Evolutionary conservation across 2,888 invertebrate species (phyloP).

Genomic region (Beris morrisii): DNA sequence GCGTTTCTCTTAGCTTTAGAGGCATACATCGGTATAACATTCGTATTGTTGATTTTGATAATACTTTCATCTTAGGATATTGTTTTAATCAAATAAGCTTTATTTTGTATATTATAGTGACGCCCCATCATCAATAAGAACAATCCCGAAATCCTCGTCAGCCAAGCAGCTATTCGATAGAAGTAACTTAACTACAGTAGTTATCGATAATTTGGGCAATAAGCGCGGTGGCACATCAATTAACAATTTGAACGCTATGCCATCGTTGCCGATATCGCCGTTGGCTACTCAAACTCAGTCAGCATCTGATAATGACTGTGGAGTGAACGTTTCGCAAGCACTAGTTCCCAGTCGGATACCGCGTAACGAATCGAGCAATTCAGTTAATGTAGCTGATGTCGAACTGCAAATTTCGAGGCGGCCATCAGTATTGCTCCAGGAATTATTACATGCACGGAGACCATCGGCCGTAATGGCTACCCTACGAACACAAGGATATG

Average conservation of each 20-base stretch:
- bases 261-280: constrained; percentile 31
- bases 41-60: too few relatives aligned
- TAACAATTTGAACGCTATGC: constrained; percentile 26
- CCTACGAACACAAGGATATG: constrained; percentile 36
- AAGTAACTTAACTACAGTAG: constrained; percentile 8
- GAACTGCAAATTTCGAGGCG: constrained; percentile 53
- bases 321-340: constrained; percentile 13
- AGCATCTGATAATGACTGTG: constrained; percentile 18
- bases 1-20: too few relatives aligned
- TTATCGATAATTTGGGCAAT: constrained; percentile 19
- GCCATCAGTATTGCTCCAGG: constrained; percentile 54
- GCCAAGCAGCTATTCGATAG: constrained; percentile 32
- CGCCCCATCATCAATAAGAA: constrained; percentile 10
- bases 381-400: constrained; percentile 40
- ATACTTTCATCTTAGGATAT: too few relatives aligned
- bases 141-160: constrained; percentile 32
- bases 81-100: neutral
- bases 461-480: constrained; percentile 68
- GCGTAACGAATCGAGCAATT: constrained; percentile 47
- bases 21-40: too few relatives aligned
- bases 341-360: constrained; percentile 28
- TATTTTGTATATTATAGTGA: constrained; percentile 13
- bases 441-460: constrained; percentile 57
- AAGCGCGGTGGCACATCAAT: constrained; percentile 12
- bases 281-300: constrained; percentile 28